These are phyloP conservation scores for Turdus rufiventris DNA, from an alignment of 2,113 vertebrate species.

Conservation along the genomic window DNA sequence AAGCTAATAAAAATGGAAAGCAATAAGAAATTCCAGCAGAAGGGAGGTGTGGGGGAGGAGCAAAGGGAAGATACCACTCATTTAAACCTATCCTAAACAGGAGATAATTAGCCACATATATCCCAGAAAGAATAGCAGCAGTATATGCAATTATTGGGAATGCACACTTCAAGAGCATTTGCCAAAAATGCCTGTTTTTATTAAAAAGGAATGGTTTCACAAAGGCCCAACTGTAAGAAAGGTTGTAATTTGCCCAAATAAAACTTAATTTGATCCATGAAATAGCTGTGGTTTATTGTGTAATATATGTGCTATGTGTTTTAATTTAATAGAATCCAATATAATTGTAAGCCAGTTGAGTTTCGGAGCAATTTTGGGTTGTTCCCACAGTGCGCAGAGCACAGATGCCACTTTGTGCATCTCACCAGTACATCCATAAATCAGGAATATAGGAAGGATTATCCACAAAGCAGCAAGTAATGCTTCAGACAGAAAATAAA, in stretches of 20 bases:
- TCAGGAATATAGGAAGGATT: background rate
- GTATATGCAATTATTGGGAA: slow-evolving; percentile 37
- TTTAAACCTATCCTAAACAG: slow-evolving; percentile 2
- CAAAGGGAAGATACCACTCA: background rate
- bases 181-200: slow-evolving; percentile 78
- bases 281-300: slow-evolving; percentile 88
- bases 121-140: background rate
- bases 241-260: slow-evolving; percentile 84
- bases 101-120: slow-evolving; percentile 38
- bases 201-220: slow-evolving; percentile 84
- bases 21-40: slow-evolving; percentile 28
- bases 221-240: slow-evolving; percentile 83
- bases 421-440: background rate
- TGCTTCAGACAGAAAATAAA: background rate
- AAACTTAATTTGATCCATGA: slow-evolving; percentile 89
- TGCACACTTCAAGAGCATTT: slow-evolving; percentile 65
- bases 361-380: slow-evolving; percentile 73
- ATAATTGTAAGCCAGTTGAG: slow-evolving; percentile 80
- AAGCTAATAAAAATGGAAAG: slow-evolving; percentile 55
- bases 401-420: slow-evolving; percentile 50
- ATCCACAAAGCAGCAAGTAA: slow-evolving; percentile 50
- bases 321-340: slow-evolving; percentile 83
- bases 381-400: slow-evolving; percentile 69
- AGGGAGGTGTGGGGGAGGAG: background rate
- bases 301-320: slow-evolving; percentile 83